Evolutionary conservation across 2,113 vertebrate species (phyloP).

Genomic region (Hiodon alosoides): DNA sequence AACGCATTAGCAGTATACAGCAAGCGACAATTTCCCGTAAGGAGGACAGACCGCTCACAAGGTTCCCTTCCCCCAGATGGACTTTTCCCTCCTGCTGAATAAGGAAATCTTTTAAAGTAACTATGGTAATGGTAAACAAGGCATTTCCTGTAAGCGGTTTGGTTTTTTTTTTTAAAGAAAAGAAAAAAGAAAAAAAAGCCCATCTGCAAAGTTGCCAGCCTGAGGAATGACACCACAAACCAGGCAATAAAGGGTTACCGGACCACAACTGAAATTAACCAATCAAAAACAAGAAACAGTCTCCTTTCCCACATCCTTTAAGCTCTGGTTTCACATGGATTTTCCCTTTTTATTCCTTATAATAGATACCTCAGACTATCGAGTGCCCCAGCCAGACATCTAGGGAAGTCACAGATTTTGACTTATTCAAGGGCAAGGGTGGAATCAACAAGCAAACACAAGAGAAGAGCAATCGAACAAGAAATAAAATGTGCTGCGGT

Average conservation of each 20-base stretch:
- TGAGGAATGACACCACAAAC: conserved; percentile 22
- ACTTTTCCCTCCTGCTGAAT: not conserved
- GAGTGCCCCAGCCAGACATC: too few species aligned
- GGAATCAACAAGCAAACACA: too few species aligned
- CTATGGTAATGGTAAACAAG: conserved; percentile 15
- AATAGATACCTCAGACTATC: not conserved
- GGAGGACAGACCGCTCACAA: not conserved
- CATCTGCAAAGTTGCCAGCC: conserved; percentile 17
- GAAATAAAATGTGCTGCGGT: too few species aligned
- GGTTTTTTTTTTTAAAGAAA: conserved; percentile 18
- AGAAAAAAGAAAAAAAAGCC: not conserved
- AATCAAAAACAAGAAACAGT: conserved; percentile 34
- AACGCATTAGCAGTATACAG: not conserved
- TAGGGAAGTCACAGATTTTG: too few species aligned
- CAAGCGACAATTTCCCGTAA: not conserved
- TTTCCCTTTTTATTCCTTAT: not conserved
- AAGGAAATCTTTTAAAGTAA: not conserved
- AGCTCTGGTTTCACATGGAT: conserved; percentile 23
- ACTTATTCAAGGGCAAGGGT: too few species aligned
- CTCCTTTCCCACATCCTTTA: conserved; percentile 24
- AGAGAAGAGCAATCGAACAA: too few species aligned
- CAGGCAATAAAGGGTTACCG: conserved; percentile 19
- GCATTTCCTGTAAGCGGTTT: conserved; percentile 21
- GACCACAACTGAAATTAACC: conserved; percentile 11
- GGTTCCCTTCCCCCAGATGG: not conserved